Evolutionary conservation across 2,113 vertebrate species (phyloP).

Genomic region (Halichoerus grypus): DNA sequence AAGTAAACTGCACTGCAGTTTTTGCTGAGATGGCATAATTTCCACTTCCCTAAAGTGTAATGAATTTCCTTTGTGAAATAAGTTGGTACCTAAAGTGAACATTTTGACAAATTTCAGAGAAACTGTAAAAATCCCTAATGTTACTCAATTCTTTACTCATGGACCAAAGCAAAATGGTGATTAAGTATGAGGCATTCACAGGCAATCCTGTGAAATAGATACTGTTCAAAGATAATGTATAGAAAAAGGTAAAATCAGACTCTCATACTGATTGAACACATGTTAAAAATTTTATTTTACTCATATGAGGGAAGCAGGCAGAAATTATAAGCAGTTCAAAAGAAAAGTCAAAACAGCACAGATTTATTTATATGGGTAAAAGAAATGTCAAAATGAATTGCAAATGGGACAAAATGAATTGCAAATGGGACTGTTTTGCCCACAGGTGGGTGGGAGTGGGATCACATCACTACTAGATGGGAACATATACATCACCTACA

Average conservation of each 20-base stretch:
- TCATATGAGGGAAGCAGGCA: neutral
- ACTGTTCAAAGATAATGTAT: neutral
- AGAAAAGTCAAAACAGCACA: neutral
- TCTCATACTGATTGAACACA: neutral
- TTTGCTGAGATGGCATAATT: neutral
- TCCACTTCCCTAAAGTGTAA: neutral
- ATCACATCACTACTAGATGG: neutral
- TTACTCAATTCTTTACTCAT: neutral
- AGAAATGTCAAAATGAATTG: neutral
- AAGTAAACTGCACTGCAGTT: neutral
- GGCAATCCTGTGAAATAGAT: neutral
- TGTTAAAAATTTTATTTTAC: neutral
- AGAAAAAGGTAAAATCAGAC: neutral
- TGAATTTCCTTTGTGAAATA: neutral
- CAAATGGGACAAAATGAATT: neutral
- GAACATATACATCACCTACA: neutral
- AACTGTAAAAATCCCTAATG: neutral
- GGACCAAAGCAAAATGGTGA: neutral
- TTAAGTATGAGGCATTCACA: neutral
- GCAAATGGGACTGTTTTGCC: neutral
- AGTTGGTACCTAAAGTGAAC: neutral
- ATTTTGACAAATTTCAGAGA: neutral
- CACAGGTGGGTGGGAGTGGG: fast-evolving
- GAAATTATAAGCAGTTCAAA: neutral
- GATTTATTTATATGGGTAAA: neutral